Base-by-base conservation (phyloP, 2,888 invertebrate genomes). In the Aspidiotus rigidus region DNA sequence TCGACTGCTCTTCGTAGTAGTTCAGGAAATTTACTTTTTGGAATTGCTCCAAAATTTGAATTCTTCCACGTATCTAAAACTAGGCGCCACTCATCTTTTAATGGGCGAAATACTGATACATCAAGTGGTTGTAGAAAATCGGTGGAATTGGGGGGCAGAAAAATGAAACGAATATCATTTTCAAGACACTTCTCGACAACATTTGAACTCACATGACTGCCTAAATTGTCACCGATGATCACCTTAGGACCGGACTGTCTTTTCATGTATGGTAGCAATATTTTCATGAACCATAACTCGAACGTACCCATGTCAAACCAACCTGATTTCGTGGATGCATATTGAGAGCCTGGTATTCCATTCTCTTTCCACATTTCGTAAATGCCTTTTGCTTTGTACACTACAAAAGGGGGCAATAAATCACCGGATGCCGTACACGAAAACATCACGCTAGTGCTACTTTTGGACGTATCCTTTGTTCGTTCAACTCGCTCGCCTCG, bases 381-480 rank as follows among this genome's bases (percentile, higher is more conserved):
- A n/a, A 77, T 40, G 64, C 74, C 69, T 70, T 73, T 73, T n/a
- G 74, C 72, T 72, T 76, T 78, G 70, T 75, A 75, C 7, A 75
- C 75, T 57, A 74, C 72, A 72, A 75, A 77, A 61, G 74, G 75
- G 17, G 76, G 75, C n/a, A 77, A 72, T 9, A 77, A 66, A 13
- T 59, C 7, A 10, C 64, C 54, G 39, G 55, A 7, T n/a, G 17
- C 64, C 28, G 54, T 64, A n/a, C 64, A 17, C 39, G 28, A 16
- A 17, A 64, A 64, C 64, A 64, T 64, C 7, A 64, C 56, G 7
- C 56, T 56, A 11, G 56, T 55, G 11, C 44, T 64, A 10, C 16
- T 41, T 42, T 64, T 56, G 9, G 55, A 55, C 17, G 64, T 56
- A n/a, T 64, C 64, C 39, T 56, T 55, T 7, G 40, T 40, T 7